Evolutionary conservation across 2,888 invertebrate genomes (phyloP).

Genomic region (Drosophila quinaria): DNA sequence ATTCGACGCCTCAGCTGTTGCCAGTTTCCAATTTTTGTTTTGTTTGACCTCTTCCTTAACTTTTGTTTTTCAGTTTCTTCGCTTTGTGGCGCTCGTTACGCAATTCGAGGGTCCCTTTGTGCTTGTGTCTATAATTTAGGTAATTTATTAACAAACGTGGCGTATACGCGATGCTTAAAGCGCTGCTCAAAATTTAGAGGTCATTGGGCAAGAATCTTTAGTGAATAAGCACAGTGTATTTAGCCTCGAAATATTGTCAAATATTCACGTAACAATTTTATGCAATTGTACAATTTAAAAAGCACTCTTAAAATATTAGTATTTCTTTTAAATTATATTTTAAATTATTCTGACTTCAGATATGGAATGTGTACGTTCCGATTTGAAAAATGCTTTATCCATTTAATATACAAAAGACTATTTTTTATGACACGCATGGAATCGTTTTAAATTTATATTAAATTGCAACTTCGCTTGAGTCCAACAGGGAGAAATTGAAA

Average conservation of each 20-base stretch:
- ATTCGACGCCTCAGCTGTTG: constrained; percentile 68
- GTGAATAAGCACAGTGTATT: constrained; percentile 1
- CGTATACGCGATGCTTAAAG: constrained; percentile 57
- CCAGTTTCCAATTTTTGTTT: constrained; percentile 48
- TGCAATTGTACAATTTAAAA: not conserved
- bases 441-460: not conserved
- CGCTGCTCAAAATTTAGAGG: constrained; percentile 11
- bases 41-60: constrained; percentile 14
- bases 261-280: not conserved
- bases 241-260: not conserved
- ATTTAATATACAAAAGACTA: too few species aligned
- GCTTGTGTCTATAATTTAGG: constrained; percentile 51
- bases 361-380: too few species aligned
- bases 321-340: not conserved
- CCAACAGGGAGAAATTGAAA: constrained; percentile 2
- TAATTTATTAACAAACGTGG: constrained; percentile 60
- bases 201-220: constrained; percentile 12
- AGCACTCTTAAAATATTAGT: not conserved
- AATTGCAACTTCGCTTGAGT: not conserved
- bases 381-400: too few species aligned
- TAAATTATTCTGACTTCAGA: not conserved
- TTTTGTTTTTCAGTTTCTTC: constrained; percentile 31
- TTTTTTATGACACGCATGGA: too few species aligned
- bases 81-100: constrained; percentile 16
- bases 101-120: constrained; percentile 22